Evolutionary conservation across 1,140 invertebrate species (phyloP).

Genomic region (Nixonia krombeini): DNA sequence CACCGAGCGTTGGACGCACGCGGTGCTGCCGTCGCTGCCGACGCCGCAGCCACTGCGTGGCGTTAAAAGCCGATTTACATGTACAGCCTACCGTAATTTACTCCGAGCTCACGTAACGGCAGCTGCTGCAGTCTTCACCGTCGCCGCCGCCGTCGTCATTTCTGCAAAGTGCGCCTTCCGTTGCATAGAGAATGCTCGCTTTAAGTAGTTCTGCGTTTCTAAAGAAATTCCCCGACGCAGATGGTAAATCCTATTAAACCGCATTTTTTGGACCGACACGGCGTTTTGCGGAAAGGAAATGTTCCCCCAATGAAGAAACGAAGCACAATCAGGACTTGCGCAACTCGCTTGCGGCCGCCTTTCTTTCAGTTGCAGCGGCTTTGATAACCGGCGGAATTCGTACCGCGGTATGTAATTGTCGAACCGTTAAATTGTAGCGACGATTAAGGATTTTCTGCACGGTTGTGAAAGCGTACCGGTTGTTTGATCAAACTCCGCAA

Average conservation of each 20-base stretch:
- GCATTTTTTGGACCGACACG: no score
- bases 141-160: conserved; percentile 16
- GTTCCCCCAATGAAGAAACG: no score
- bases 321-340: no score
- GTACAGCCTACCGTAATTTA: conserved; percentile 50
- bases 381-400: no score
- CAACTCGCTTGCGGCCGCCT: no score
- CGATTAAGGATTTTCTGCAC: no score
- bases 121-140: conserved; percentile 26
- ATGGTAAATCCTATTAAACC: conserved; percentile 1
- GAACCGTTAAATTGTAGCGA: no score
- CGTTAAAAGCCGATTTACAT: conserved; percentile 58
- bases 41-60: conserved; percentile 19
- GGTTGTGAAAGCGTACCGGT: no score
- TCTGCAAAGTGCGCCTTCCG: conserved; percentile 31
- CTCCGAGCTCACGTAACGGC: conserved; percentile 33
- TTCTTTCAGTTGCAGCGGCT: conserved; percentile 6
- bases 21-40: conserved; percentile 20
- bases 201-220: conserved; percentile 5
- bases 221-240: background rate
- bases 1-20: conserved; percentile 23
- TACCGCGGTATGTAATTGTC: no score
- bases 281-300: no score
- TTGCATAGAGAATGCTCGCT: conserved; percentile 30
- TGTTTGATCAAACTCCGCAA: no score